Percentiles rank a stretch among this genome's conserved stretches.
These are phyloP conservation scores for Thaumatotibia leucotreta DNA, from an alignment of 1,140 invertebrate genomes.

Conservation along the genomic window DNA sequence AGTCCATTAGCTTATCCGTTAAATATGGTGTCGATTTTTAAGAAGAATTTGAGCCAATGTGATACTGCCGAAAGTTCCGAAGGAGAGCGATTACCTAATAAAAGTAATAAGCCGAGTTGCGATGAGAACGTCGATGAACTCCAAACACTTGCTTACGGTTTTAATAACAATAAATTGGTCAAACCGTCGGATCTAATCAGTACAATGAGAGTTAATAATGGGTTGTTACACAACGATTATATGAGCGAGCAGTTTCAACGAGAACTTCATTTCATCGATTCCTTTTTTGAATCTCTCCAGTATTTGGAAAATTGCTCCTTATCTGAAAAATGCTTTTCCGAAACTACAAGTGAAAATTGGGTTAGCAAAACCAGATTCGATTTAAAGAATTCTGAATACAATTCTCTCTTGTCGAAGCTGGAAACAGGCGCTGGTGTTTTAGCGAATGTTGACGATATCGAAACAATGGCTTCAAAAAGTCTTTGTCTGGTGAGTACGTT, in stretches of 20 bases:
- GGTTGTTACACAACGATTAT: slow-evolving; percentile 48
- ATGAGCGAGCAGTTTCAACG: slow-evolving; percentile 64
- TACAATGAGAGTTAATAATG: slow-evolving; percentile 55
- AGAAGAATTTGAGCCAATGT: slow-evolving; percentile 45
- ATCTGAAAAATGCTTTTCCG: slow-evolving; percentile 45
- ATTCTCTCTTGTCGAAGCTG: slow-evolving; percentile 50
- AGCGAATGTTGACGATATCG: slow-evolving; percentile 48
- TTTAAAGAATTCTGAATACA: slow-evolving; percentile 47
- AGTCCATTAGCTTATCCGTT: slow-evolving; percentile 49
- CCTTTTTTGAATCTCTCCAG: slow-evolving; percentile 68
- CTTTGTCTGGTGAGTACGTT: slow-evolving; percentile 70
- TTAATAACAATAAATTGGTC: slow-evolving; percentile 54
- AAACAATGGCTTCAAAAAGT: slow-evolving; percentile 70
- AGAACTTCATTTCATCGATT: slow-evolving; percentile 68
- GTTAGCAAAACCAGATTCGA: slow-evolving; percentile 43
- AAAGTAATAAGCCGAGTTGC: slow-evolving; percentile 1
- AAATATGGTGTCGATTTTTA: slow-evolving; percentile 57
- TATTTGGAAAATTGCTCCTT: slow-evolving; percentile 62
- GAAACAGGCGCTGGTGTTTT: slow-evolving; percentile 37
- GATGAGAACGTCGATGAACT: slow-evolving; percentile 31
- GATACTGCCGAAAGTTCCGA: slow-evolving; percentile 17
- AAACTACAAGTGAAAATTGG: slow-evolving; percentile 48
- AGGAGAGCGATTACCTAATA: slow-evolving; percentile 23
- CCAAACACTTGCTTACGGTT: slow-evolving; percentile 35
- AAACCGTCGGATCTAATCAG: slow-evolving; percentile 68